A percentile compares a stretch with the other conserved stretches of the same genome.
Evolutionary conservation across 2,113 vertebrate species (phyloP).

Genomic region (Picathartes gymnocephalus): DNA sequence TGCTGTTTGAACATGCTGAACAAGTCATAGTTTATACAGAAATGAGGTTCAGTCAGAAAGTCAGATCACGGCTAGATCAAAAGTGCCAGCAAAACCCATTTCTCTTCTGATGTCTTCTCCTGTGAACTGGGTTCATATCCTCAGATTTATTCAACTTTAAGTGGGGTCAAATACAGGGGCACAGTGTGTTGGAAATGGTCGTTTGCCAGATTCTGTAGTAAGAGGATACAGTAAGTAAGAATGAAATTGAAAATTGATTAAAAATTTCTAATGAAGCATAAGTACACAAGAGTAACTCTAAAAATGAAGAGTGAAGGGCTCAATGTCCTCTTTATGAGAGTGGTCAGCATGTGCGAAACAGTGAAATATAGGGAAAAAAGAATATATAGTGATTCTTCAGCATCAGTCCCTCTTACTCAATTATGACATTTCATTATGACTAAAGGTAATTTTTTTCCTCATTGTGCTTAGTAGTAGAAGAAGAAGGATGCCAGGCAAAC

Average conservation of each 20-base stretch:
- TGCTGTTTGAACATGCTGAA: background rate
- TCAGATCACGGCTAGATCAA: background rate
- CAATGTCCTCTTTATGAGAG: background rate
- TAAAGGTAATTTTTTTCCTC: background rate
- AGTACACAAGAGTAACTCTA: background rate
- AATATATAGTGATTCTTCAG: background rate
- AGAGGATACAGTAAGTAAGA: background rate
- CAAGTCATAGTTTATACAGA: background rate
- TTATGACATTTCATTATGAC: background rate
- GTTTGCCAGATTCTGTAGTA: background rate
- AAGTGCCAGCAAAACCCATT: background rate
- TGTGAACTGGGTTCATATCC: background rate
- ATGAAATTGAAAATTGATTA: background rate
- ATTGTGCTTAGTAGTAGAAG: background rate
- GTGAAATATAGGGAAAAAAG: background rate
- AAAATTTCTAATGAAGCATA: background rate
- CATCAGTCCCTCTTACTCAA: background rate
- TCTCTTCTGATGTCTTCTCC: background rate
- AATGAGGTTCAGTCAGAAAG: background rate
- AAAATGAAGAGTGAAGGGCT: background rate
- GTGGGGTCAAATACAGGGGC: background rate
- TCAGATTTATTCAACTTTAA: background rate
- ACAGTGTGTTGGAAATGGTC: background rate
- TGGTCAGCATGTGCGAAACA: background rate
- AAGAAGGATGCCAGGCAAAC: background rate